A percentile compares a stretch with the other conserved stretches of the same genome.
phyloP scores from a whole-genome alignment of 2,113 vertebrate genomes.

The Bombycilla garrulus region DNA sequence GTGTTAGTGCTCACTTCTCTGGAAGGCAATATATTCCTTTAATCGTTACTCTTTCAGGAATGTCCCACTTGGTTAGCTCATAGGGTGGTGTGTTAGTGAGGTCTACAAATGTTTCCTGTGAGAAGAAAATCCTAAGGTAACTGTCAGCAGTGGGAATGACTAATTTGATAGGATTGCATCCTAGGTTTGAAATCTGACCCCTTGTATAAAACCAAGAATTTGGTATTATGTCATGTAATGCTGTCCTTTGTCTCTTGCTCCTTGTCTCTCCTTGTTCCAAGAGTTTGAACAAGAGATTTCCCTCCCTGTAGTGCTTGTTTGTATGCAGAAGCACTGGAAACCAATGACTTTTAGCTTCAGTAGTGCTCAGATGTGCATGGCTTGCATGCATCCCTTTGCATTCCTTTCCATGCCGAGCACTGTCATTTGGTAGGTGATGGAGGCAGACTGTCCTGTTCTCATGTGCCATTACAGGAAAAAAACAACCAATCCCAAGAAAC shows the following conservation, averaged over 20 bases:
- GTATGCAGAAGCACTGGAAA: background rate
- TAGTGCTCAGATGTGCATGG: background rate
- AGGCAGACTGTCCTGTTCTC: background rate
- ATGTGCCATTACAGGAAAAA: background rate
- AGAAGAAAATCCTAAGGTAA: background rate
- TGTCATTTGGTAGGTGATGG: background rate
- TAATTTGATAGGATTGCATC: background rate
- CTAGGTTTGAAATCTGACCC: background rate
- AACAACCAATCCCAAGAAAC: background rate
- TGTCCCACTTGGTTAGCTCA: background rate
- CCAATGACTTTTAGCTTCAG: background rate
- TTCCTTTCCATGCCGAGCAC: background rate
- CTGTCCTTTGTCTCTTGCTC: background rate
- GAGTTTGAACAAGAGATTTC: background rate
- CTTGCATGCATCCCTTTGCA: background rate
- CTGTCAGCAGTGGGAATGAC: background rate
- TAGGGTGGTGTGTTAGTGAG: background rate
- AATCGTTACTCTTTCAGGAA: rapidly evolving
- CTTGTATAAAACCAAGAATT: background rate
- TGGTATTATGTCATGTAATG: background rate
- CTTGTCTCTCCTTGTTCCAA: background rate
- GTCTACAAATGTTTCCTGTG: background rate
- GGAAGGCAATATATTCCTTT: background rate
- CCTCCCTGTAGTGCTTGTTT: background rate
- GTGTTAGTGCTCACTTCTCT: background rate